Base-by-base conservation (phyloP, 1,140 invertebrate species). In the Microvelia longipes region DNA sequence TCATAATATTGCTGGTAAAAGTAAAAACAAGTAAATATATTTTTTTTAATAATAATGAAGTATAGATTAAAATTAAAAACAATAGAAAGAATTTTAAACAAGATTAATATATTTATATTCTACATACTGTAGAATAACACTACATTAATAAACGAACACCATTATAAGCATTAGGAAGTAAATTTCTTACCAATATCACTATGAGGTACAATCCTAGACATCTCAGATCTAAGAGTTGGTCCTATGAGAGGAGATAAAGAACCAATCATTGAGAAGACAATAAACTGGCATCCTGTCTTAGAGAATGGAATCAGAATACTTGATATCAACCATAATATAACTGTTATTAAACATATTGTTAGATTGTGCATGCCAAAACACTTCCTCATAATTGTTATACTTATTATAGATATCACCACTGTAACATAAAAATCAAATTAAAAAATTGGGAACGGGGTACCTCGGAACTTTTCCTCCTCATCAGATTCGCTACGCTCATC, bases 401-500 rank as follows among this genome's bases (percentile, higher is more conserved):
- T 75, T 60, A 65, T 72, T 77, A 74, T 74, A 75, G 77, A 75
- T 75, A 74, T 61, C 78, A 77, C 77, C 73, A 79, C 66, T 79
- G 77, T 80, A 78, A 75, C 78, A 81, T 73, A 75, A 79, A 74
- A 79, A n/a, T n/a, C n/a, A n/a, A n/a, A n/a, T n/a, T n/a, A n/a
- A n/a, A n/a, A n/a, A n/a, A n/a, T n/a, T n/a, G n/a, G n/a, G n/a
- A n/a, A n/a, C n/a, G n/a, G n/a, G n/a, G n/a, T n/a, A n/a, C n/a
- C n/a, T n/a, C n/a, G n/a, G n/a, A n/a, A n/a, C n/a, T n/a, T n/a
- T n/a, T n/a, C n/a, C n/a, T n/a, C n/a, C n/a, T n/a, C n/a, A n/a
- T n/a, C n/a, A n/a, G n/a, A n/a, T n/a, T n/a, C n/a, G n/a, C n/a
- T n/a, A n/a, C n/a, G n/a, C n/a, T n/a, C n/a, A n/a, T n/a, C n/a